A percentile compares a stretch with the other conserved stretches of the same genome.
phyloP scores from a whole-genome alignment of 2,113 vertebrate species.

The Cromileptes altivelis region DNA sequence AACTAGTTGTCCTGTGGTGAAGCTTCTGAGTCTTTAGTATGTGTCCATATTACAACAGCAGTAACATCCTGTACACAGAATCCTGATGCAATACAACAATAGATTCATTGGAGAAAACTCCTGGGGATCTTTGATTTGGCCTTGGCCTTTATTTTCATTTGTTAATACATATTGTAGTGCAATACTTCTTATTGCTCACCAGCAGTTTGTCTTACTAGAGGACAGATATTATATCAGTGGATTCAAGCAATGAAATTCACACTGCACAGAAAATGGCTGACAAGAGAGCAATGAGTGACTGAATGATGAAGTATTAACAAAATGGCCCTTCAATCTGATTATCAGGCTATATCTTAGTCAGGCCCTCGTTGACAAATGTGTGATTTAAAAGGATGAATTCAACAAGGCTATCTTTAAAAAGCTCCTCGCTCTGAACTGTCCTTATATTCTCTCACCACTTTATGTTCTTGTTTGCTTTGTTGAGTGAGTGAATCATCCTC shows the following conservation, averaged over 20 bases:
- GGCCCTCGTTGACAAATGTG: slow-evolving; percentile 11
- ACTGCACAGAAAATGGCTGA: not conserved
- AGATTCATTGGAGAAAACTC: not conserved
- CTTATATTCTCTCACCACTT: slow-evolving; percentile 32
- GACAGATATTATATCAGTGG: not conserved
- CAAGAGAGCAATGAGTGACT: slow-evolving; percentile 12
- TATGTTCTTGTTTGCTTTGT: slow-evolving; percentile 58
- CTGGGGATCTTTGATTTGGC: not conserved
- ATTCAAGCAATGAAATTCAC: not conserved
- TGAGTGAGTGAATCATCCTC: slow-evolving; percentile 58
- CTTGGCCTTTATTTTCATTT: not conserved
- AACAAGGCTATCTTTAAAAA: slow-evolving; percentile 19
- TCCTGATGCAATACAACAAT: not conserved
- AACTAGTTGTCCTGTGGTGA: not conserved
- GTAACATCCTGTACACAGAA: not conserved
- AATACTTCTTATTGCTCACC: not conserved
- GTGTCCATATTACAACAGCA: not conserved
- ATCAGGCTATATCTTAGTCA: not conserved
- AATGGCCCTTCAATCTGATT: slow-evolving; percentile 11
- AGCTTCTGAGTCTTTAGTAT: not conserved
- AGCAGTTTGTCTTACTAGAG: not conserved
- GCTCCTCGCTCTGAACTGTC: not conserved
- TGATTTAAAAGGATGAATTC: slow-evolving; percentile 25
- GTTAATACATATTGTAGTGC: not conserved
- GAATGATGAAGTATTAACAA: slow-evolving; percentile 10